Evolutionary conservation across 2,113 vertebrate species (phyloP).

Genomic region (Carassius gibelio): DNA sequence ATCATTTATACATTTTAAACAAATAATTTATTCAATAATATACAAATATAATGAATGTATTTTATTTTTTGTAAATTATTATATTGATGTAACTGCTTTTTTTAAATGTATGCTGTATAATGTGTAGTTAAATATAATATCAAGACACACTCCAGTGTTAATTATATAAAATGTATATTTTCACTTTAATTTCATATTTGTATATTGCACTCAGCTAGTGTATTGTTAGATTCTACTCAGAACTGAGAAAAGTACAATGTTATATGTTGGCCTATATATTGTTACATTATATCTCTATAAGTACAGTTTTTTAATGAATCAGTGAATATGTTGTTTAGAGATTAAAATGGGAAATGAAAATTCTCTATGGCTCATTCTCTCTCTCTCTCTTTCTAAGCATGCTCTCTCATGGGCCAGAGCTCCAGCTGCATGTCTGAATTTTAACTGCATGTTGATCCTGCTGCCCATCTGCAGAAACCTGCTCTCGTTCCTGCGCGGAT

Average conservation of each 20-base stretch:
- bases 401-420: slow-evolving; percentile 91
- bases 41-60: not conserved
- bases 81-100: not conserved
- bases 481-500: slow-evolving; percentile 90
- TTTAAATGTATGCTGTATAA: no score
- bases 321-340: not conserved
- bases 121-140: not conserved
- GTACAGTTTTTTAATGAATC: not conserved
- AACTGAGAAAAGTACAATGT: not conserved
- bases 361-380: not conserved
- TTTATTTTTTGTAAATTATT: not conserved
- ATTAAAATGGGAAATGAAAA: slow-evolving; percentile 33
- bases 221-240: not conserved
- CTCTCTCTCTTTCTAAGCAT: slow-evolving; percentile 70
- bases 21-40: not conserved
- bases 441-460: slow-evolving; percentile 95
- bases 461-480: slow-evolving; percentile 95
- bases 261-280: not conserved
- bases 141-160: not conserved
- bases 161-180: not conserved
- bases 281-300: not conserved
- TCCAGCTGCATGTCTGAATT: slow-evolving; percentile 94
- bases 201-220: not conserved
- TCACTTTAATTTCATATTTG: not conserved
- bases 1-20: not conserved